Base-by-base conservation (phyloP, 2,113 vertebrate genomes). In the Nothocercus nigrocapillus region DNA sequence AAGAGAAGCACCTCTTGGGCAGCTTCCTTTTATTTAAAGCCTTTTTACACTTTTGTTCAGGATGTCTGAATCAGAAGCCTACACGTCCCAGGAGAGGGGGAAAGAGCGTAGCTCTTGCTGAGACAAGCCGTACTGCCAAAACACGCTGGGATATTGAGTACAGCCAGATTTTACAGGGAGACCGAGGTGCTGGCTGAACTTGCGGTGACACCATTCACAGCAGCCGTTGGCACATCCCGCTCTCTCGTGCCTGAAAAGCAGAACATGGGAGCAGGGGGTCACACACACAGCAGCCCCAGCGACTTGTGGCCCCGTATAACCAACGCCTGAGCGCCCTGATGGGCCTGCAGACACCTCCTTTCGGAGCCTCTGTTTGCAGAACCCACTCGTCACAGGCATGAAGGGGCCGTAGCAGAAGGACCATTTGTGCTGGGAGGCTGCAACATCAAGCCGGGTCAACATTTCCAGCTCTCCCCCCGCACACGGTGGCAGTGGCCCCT, bases 381-480 rank as follows among this genome's bases (percentile, higher is more conserved):
- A 28, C 54, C 53, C 1, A 2, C 5, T 0, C 9, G 7, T 8
- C 38, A 25, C 8, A 36, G 27, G 10, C 16, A 2, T 27, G 27
- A 45, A 0, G 0, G 32, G 19, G 15, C 4, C 63, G 15, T 13
- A 56, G 34, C 30, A 49, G n/a, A 38, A 20, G 44, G 40, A 36
- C 12, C 4, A 8, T 9, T 53, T 59, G 47, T 51, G 14, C 9
- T 15, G 63, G 58, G 59, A 28, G 15, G 28, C 3, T 79, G 54
- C 54, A 74, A 89, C 74, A 59, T 25, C 49, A 59, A 77, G 51
- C 36, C 67, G 47, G 44, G 28, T 22, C 5, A 1, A 22, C 22
- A 53, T 32, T 79, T 13, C 14, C 32, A 45, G 9, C 32, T 17
- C 59, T 74, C 73, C 30, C 34, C 9, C 1, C 3, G 32, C 11